A percentile compares a stretch with the other conserved stretches of the same genome.
These are phyloP conservation scores for Pseudachorutes palmiensis DNA, from an alignment of 1,140 invertebrate genomes.

Conservation along the genomic window DNA sequence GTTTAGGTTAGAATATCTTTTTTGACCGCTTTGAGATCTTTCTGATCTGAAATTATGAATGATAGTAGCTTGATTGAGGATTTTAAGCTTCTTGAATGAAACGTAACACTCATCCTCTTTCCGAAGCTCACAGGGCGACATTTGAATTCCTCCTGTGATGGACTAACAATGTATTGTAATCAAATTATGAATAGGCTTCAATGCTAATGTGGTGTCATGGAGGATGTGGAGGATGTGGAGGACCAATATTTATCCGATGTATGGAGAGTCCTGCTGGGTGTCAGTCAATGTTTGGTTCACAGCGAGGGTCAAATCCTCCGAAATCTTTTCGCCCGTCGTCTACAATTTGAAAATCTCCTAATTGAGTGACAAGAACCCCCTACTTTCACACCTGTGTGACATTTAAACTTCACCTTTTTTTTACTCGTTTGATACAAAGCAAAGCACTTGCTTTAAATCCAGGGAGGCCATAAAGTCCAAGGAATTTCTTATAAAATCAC, in stretches of 20 bases:
- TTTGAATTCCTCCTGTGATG: background rate
- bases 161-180: no score
- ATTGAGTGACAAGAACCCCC: conserved; percentile 38
- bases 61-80: no score
- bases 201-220: no score
- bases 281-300: conserved; percentile 19
- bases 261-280: conserved; percentile 4
- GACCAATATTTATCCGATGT: conserved; percentile 7
- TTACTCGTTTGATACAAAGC: background rate
- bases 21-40: no score
- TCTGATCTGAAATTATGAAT: no score
- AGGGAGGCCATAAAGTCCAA: background rate
- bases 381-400: conserved; percentile 37
- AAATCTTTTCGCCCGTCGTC: conserved; percentile 13
- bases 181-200: no score
- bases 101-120: no score
- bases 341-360: conserved; percentile 27
- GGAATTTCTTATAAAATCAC: no score
- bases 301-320: conserved; percentile 13
- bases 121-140: no score
- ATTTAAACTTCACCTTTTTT: conserved; percentile 12
- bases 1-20: no score
- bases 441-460: background rate
- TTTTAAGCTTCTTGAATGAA: no score
- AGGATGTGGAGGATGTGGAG: no score